Base-by-base conservation (phyloP, 2,113 vertebrate species). In the Gallinago paraguaiae region DNA sequence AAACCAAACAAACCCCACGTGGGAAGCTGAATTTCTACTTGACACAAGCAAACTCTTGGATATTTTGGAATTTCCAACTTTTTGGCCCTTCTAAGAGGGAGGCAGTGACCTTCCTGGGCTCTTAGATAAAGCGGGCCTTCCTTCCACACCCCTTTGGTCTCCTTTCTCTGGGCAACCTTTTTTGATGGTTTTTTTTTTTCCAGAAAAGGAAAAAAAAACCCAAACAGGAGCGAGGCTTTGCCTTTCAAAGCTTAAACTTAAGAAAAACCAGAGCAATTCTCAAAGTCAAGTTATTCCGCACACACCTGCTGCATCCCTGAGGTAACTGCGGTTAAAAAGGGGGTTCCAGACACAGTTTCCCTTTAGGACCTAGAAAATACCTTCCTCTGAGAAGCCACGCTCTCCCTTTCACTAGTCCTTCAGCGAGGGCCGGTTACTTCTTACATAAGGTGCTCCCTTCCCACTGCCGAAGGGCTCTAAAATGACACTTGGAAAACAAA, bases 91-190 rank as follows among this genome's bases (percentile, higher is more conserved):
- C 74, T 20, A 41, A 19, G 15, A 63, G 23, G 17, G 13, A 82
- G 25, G 11, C 51, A 41, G n/a, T 19, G 50, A 63, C 23, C 37
- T 69, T 43, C 25, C 7, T 3, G 23, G 0, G 0, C 19, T 59
- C 28, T 3, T 0, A 45, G 23, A 37, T 8, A 25, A 35, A 75
- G 45, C 10, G 3, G n/a, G 20, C 13, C 46, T 48, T 54, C 14
- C 12, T 45, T 81, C 72, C 50, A 31, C 3, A 7, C 24, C 39
- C 65, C 19, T 37, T 46, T 17, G 2, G 8, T 46, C 46, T n/a
- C 45, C 24, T 31, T 75, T 65, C 37, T 92, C 50, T 16, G 16
- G 28, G 50, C 43, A 78, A 61, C 8, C 24, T 33, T 70, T 76
- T 72, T 27, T 13, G 6, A 50, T 35, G 33, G 43, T 3, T 43